These are phyloP conservation scores for Cheilosia urbana DNA, from an alignment of 2,888 invertebrate genomes.

Conservation along the genomic window DNA sequence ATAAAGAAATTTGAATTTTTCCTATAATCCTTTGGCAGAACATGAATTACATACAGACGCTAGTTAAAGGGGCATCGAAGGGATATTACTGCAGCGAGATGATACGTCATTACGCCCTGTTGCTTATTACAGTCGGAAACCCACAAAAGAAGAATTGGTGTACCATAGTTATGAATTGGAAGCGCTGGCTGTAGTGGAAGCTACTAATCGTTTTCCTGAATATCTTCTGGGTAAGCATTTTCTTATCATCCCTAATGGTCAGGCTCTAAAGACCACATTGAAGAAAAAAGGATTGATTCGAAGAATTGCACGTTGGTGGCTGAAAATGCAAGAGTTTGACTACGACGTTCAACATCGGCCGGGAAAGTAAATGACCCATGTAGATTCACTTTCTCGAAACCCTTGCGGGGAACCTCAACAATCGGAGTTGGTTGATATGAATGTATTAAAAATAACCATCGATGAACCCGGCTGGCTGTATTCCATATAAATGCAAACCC, in stretches of 20 bases:
- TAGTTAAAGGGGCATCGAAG: conserved; percentile 28
- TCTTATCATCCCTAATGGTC: conserved; percentile 57
- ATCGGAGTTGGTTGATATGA: conserved; percentile 1
- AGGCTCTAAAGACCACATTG: conserved; percentile 61
- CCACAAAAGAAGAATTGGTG: conserved; percentile 29
- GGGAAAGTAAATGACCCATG: conserved; percentile 28
- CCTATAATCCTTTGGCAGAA: conserved; percentile 4
- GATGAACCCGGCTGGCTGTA: conserved; percentile 11
- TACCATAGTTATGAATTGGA: conserved; percentile 62
- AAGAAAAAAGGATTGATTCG: conserved; percentile 54
- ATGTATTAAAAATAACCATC: neutral
- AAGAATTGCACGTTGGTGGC: conserved; percentile 67
- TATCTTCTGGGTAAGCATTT: conserved; percentile 58
- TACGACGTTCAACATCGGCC: conserved; percentile 58
- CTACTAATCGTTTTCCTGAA: conserved; percentile 55
- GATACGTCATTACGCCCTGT: neutral
- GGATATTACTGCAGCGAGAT: conserved; percentile 54
- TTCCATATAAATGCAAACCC: neutral
- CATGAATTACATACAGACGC: conserved; percentile 58
- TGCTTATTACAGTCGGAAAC: conserved; percentile 56
- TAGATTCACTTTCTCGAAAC: conserved; percentile 19
- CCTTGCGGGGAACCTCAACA: neutral
- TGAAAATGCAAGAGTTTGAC: conserved; percentile 65
- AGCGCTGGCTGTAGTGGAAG: conserved; percentile 63
- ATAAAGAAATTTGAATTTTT: conserved; percentile 35